Evolutionary conservation across 2,888 invertebrate genomes (phyloP).

Genomic region (Sinopyrophorus schimmeli): DNA sequence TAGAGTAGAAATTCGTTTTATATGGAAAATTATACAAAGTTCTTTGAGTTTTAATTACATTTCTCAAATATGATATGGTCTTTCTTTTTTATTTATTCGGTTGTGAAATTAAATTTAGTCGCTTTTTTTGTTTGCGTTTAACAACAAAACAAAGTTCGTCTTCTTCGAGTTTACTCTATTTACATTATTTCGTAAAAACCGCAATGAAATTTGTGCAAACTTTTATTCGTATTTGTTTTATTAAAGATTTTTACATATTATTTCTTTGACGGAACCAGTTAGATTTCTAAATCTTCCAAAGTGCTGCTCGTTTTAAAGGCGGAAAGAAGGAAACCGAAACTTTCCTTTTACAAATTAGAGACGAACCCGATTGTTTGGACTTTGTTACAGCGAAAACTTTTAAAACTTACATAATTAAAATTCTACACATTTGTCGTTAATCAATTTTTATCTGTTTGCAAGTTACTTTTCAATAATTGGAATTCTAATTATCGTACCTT

Average conservation of each 20-base stretch:
- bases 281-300: conserved; percentile 11
- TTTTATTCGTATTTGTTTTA: conserved; percentile 26
- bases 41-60: conserved; percentile 11
- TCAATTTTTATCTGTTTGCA: conserved; percentile 30
- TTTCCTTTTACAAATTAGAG: conserved; percentile 24
- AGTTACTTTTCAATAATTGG: conserved; percentile 20
- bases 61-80: conserved; percentile 6
- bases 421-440: conserved; percentile 29
- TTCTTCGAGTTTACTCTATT: conserved; percentile 12
- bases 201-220: conserved; percentile 26
- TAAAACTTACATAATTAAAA: conserved; percentile 27
- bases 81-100: conserved; percentile 7
- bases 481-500: conserved; percentile 20
- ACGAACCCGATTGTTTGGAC: conserved; percentile 25
- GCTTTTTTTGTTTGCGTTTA: conserved; percentile 8
- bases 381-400: conserved; percentile 25
- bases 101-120: conserved; percentile 3
- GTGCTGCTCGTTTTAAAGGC: conserved; percentile 10
- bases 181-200: conserved; percentile 12
- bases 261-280: conserved; percentile 7
- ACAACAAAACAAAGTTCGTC: conserved; percentile 16
- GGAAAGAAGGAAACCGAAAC: conserved; percentile 22
- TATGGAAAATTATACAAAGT: conserved; percentile 13
- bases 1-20: conserved; percentile 12
- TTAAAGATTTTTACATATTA: conserved; percentile 16